Base-by-base conservation (phyloP, 2,888 invertebrate genomes). In the Xiphydria camelus region DNA sequence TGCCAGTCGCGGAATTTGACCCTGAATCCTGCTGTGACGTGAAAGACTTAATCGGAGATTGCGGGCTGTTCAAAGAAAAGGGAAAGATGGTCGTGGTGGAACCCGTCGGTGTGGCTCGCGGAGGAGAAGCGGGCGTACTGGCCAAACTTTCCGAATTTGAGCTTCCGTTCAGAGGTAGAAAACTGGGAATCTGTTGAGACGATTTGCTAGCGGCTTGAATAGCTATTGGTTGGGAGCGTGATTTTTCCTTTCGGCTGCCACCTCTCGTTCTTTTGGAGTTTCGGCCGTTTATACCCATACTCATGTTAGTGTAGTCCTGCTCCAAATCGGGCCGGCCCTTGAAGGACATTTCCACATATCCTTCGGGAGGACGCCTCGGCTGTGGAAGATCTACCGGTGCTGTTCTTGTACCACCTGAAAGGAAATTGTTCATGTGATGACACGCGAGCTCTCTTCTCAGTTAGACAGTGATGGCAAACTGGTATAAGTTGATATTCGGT, bases 331-430 rank as follows among this genome's bases (percentile, higher is more conserved):
- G 71, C 45, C 72, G 70, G 7, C 64, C 64, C 61, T 69, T 79
- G 73, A 77, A 83, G 29, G 79, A 79, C 86, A 86, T 86, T 62
- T 85, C 85, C 23, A 86, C 83, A 65, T 86, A 86, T 20, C 84
- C 85, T 32, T 84, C 84, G 2, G 78, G 78, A 1, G 79, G 75
- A 34, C 71, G 76, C 37, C 68, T 65, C 2, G 69, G 74, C 39
- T 75, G 73, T 7, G 74, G 77, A 31, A 76, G 64, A 58, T 76
- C 75, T 32, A 75, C 69, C 7, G 76, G 74, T 22, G 75, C 71
- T 20, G 78, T 78, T 57, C 76, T 68, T 17, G 58, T 64, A 4
- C 59, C 64, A 41, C 68, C 73, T 68, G 37, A 2, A 35, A 17
- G 6, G n/a, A n/a, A n/a, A n/a, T n/a, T n/a, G n/a, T n/a, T n/a